A percentile compares a stretch with the other conserved stretches of the same genome.
Evolutionary conservation across 1,140 invertebrate species (phyloP).

Genomic region (Euschistus heros): DNA sequence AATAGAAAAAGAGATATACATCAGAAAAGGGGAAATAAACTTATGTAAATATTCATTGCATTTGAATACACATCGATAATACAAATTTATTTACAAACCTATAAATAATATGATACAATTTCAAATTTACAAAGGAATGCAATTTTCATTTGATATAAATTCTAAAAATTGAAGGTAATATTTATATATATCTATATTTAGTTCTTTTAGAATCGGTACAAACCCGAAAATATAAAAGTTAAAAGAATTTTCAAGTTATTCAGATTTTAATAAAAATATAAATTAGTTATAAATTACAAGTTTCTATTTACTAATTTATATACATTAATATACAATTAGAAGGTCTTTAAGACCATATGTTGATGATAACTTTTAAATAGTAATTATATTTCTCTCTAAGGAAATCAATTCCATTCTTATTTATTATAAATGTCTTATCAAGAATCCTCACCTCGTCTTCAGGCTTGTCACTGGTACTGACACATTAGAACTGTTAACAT

Average conservation of each 20-base stretch:
- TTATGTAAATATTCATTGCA: not conserved
- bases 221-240: slow-evolving; percentile 10
- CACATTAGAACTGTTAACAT: too few relatives aligned
- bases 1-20: slow-evolving; percentile 13
- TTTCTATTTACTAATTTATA: not conserved
- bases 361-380: not conserved
- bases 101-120: slow-evolving; percentile 17
- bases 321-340: slow-evolving; percentile 13
- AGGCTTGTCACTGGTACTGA: too few relatives aligned
- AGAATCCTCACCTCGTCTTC: too few relatives aligned
- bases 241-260: slow-evolving; percentile 9
- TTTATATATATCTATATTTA: not conserved
- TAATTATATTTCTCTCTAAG: slow-evolving; percentile 1
- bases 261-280: slow-evolving; percentile 21
- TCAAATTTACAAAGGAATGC: slow-evolving; percentile 22
- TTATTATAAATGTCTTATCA: not conserved
- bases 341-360: not conserved
- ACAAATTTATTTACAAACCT: slow-evolving; percentile 20
- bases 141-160: not conserved
- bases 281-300: slow-evolving; percentile 16
- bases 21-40: not conserved
- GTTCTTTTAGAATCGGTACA: slow-evolving; percentile 5
- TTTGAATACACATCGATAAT: slow-evolving; percentile 3
- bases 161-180: slow-evolving; percentile 10
- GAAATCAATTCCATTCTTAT: not conserved